Evolutionary conservation across 2,888 invertebrate genomes (phyloP), one percentile per base, ranked within the genome.

Genomic region (Hedychridium roseum): DNA sequence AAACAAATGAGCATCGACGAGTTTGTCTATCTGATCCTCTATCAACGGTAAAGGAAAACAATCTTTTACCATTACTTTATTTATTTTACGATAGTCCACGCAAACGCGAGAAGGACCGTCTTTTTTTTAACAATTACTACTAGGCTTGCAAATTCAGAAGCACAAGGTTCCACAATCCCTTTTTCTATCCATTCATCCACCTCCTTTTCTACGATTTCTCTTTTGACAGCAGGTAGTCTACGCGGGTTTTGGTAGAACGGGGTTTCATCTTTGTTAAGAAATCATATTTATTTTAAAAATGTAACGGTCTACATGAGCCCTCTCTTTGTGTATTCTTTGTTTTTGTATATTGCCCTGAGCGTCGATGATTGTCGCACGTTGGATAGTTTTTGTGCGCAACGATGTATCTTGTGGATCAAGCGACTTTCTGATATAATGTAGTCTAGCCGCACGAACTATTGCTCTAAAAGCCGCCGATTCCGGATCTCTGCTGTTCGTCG

Each of bases 81-180:
- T 78, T 1, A 78, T 18, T 16, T 53, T 46, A 14, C 78, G 43
- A 46, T 71, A 80, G 45, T 79, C 76, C 0, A 78, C 62, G 49
- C 75, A 78, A 3, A 64, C 23, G 15, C 65, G 36, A 6, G 39
- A 26, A 3, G 50, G 18, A 6, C 58, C 57, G 6, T 58, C 54
- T 43, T 65, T 66, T 11, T 35, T 30, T 30, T 30, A 5, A 30
- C 30, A 4, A 30, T 11, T 12, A 30, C 30, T 4, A 30, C 30
- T 4, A 4, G 9, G 11, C 30, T 30, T n/a, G 30, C 30, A 30
- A n/a, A 30, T n/a, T 30, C 11, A 4, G 30, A 30, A 12, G 30
- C 6, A 11, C 30, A 30, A 4, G 30, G 30, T 11, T 30, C 30
- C 4, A 30, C 11, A 12, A 30, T 30, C 11, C 30, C 30, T 11